Conservation (phyloP, 2,797 vertebrate species). For the Prionace glauca region DNA sequence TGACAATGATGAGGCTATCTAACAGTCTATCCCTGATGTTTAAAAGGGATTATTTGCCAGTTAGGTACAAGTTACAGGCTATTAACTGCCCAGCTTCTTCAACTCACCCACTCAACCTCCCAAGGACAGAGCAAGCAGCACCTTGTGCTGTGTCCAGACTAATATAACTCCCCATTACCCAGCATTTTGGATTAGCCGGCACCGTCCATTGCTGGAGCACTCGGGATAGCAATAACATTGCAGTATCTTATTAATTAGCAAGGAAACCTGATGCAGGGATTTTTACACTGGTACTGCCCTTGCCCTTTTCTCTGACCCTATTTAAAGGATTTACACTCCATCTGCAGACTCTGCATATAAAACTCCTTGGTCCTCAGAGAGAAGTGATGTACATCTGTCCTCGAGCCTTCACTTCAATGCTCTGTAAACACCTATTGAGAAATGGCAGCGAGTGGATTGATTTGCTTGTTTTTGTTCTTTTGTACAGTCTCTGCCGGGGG, state of each 20-base stretch:
- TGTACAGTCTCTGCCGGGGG: neutral
- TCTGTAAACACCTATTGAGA: neutral
- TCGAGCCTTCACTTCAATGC: neutral
- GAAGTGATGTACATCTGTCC: no score
- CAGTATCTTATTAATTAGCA: neutral
- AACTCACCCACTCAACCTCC: no score
- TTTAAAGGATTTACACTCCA: neutral
- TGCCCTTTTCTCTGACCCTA: neutral
- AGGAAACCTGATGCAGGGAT: neutral
- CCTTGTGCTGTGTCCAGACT: no score
- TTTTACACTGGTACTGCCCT: neutral
- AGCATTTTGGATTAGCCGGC: no score
- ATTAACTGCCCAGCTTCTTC: no score
- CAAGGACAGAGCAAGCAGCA: no score
- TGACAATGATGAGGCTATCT: no score
- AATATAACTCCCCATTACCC: no score
- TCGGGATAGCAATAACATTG: no score
- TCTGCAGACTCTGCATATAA: neutral
- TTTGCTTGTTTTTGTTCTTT: neutral
- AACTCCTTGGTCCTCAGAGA: neutral
- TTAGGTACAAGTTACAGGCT: neutral
- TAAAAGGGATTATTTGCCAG: no score
- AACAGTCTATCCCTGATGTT: no score
- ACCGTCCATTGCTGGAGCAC: no score
- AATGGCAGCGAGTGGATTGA: neutral